Evolutionary conservation across 2,888 invertebrate genomes (phyloP).

Genomic region (Heliconius aoede): DNA sequence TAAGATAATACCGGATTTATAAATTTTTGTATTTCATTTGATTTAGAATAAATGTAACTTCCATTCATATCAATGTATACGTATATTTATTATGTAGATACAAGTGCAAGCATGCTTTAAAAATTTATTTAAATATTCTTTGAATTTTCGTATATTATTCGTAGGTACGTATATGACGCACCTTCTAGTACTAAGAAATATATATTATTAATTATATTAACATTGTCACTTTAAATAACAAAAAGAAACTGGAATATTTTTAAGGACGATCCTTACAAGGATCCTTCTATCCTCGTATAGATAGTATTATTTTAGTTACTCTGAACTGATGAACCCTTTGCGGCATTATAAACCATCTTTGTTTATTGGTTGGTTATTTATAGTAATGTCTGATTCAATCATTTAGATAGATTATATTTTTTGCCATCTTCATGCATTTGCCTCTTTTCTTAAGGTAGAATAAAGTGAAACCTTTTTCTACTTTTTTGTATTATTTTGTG

Average conservation of each 20-base stretch:
- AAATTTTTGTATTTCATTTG: background rate
- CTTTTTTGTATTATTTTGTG: too few species aligned
- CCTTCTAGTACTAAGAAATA: background rate
- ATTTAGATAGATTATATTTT: too few species aligned
- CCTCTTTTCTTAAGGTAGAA: background rate
- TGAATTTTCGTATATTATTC: too few species aligned
- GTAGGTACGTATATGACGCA: background rate
- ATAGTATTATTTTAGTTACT: background rate
- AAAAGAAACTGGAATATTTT: background rate
- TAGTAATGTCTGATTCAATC: too few species aligned
- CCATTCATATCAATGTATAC: too few species aligned
- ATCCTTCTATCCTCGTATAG: too few species aligned
- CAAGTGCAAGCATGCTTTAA: too few species aligned
- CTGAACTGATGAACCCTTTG: conserved; percentile 2
- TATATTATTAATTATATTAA: too few species aligned
- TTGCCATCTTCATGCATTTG: background rate
- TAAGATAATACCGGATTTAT: background rate
- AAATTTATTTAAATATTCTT: too few species aligned
- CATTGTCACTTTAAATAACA: background rate
- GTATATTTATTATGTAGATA: too few species aligned
- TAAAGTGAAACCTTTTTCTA: too few species aligned
- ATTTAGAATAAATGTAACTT: background rate
- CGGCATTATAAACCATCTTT: background rate
- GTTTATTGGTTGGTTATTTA: too few species aligned
- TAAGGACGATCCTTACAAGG: background rate